Percentiles rank a stretch among this genome's conserved stretches.
Conservation (phyloP, 1,140 invertebrate species). For the Zelostemma sp. region DNA sequence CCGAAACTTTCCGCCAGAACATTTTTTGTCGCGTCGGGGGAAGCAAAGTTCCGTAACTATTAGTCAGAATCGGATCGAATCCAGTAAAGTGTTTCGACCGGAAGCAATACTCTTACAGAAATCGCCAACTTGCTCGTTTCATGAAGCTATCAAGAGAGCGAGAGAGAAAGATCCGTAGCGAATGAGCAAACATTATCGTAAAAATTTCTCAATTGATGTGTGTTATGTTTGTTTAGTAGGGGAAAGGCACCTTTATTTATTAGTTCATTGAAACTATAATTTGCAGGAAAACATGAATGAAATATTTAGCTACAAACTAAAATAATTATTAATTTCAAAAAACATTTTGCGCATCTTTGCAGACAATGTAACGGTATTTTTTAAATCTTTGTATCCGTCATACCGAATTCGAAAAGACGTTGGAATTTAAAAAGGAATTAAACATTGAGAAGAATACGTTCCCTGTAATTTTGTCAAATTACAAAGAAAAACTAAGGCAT, state of each 20-base stretch:
- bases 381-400: too few relatives aligned
- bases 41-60: conserved; percentile 40
- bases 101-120: conserved; percentile 8
- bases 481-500: too few relatives aligned
- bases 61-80: conserved; percentile 45
- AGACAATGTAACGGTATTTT: too few relatives aligned
- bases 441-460: too few relatives aligned
- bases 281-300: too few relatives aligned
- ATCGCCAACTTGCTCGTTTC: conserved; percentile 12
- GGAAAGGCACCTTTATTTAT: background rate
- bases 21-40: conserved; percentile 35
- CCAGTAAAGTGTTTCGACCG: conserved; percentile 14
- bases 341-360: too few relatives aligned
- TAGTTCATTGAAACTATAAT: too few relatives aligned
- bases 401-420: too few relatives aligned
- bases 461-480: too few relatives aligned
- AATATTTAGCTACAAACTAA: too few relatives aligned
- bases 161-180: background rate
- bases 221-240: background rate
- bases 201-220: conserved; percentile 3
- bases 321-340: too few relatives aligned
- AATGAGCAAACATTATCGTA: conserved; percentile 10
- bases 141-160: conserved; percentile 1
- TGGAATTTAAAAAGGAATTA: too few relatives aligned
- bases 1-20: conserved; percentile 35